These are phyloP conservation scores for Drosophila emarginata DNA, from an alignment of 2,888 invertebrate genomes.

Conservation along the genomic window DNA sequence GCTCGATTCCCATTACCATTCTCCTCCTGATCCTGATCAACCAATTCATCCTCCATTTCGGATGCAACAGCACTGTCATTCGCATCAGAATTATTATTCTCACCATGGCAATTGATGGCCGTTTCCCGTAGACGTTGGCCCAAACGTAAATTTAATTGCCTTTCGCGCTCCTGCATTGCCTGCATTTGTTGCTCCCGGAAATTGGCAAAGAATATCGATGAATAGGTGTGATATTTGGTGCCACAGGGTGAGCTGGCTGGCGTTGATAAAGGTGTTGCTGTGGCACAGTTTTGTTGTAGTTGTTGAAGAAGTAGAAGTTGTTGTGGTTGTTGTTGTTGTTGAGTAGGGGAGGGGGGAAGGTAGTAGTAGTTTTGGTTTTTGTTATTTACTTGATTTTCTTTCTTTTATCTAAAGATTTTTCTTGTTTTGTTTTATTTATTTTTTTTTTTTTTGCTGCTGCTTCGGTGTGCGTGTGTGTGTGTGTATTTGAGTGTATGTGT, in stretches of 20 bases:
- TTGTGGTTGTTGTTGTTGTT: slow-evolving; percentile 52
- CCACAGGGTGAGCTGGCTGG: slow-evolving; percentile 81
- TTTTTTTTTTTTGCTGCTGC: slow-evolving; percentile 64
- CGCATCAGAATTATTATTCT: slow-evolving; percentile 53
- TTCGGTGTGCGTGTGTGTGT: slow-evolving; percentile 64
- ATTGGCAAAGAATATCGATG: slow-evolving; percentile 81
- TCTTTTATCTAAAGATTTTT: slow-evolving; percentile 62
- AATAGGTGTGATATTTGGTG: slow-evolving; percentile 80
- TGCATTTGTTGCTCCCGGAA: slow-evolving; percentile 77
- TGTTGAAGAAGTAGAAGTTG: slow-evolving; percentile 48
- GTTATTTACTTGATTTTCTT: slow-evolving; percentile 75
- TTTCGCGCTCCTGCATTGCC: slow-evolving; percentile 67
- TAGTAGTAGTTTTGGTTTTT: slow-evolving; percentile 79
- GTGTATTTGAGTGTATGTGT: slow-evolving; percentile 28
- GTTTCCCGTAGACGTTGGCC: slow-evolving; percentile 79
- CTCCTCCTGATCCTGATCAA: slow-evolving; percentile 53
- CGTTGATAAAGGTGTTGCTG: slow-evolving; percentile 81
- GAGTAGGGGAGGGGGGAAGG: slow-evolving; percentile 61
- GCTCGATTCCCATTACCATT: slow-evolving; percentile 66
- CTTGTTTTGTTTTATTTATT: slow-evolving; percentile 54
- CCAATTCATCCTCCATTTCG: slow-evolving; percentile 27
- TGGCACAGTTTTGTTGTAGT: slow-evolving; percentile 39
- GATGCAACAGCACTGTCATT: slow-evolving; percentile 48
- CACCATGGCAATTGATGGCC: slow-evolving; percentile 72
- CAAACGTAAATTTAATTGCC: slow-evolving; percentile 68